Evolutionary conservation across 2,797 vertebrate species (phyloP), one percentile per base, ranked within the genome.

Genomic region (Tenualosa thibaudeaui): DNA sequence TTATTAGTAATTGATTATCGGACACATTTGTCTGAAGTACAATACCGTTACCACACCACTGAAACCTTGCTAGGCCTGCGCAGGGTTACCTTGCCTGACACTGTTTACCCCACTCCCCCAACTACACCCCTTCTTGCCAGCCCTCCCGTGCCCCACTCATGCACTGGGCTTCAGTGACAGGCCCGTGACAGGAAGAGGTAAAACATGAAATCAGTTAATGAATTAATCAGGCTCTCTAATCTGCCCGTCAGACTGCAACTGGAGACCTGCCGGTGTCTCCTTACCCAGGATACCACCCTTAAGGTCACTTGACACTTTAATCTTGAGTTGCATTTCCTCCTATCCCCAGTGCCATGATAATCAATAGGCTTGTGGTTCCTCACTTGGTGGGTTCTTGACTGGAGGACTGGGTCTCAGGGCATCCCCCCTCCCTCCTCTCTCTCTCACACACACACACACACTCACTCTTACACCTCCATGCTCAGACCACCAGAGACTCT

Each of bases 181-280:
- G 88, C 84, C 84, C 85, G 90, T 84, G 85, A 88, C 81, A 88
- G 90, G 88, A 91, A 92, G 91, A 91, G 88, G 86, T 82, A 87
- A 89, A 89, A 92, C 91, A 93, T 91, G 85, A 93, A 93, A 93
- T 94, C 91, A 90, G 91, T 94, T 94, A 92, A 95, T 95, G 92
- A 95, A 96, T 95, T 93, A 95, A 95, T 94, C 91, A 95, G 91
- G 93, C 88, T 83, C 88, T 91, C 93, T 95, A 96, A 96, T 95
- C 91, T 94, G 90, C 93, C 89, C 90, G 93, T 93, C 92, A 91
- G 93, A 88, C 87, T 91, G 95, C 94, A 96, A 96, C 93, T 78
- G 82, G 92, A 96, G 86, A 46, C 91, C 91, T 68, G 46, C 84
- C 82, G 92, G 94, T 94, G 91, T 96, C 95, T 91, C 89, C 91